Evolutionary conservation across 1,140 invertebrate species (phyloP).

Genomic region (Drosophila nannoptera): DNA sequence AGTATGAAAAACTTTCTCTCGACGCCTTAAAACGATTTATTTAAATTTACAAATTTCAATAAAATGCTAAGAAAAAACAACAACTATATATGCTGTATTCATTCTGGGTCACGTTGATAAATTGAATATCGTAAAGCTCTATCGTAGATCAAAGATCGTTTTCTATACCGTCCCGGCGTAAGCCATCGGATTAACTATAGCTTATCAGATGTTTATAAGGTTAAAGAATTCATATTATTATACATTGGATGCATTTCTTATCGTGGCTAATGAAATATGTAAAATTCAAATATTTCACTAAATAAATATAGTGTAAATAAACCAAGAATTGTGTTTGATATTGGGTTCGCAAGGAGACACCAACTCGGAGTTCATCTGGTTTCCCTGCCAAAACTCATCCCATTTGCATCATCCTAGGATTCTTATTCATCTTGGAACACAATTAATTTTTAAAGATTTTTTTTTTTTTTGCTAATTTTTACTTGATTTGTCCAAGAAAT

Average conservation of each 20-base stretch:
- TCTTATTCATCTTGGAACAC: no score
- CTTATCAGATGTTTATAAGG: background rate
- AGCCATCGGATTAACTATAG: constrained; percentile 1
- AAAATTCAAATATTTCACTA: background rate
- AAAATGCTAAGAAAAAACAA: constrained; percentile 56
- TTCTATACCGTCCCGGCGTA: background rate
- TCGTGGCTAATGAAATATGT: background rate
- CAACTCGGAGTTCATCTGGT: no score
- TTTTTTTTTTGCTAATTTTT: no score
- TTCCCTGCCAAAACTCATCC: no score
- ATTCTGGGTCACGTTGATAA: background rate
- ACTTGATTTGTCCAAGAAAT: no score
- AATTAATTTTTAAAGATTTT: no score
- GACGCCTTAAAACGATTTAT: constrained; percentile 69
- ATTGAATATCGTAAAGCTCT: background rate
- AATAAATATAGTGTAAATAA: background rate
- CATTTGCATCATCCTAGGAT: no score
- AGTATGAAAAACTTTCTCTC: constrained; percentile 60
- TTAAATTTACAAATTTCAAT: constrained; percentile 71
- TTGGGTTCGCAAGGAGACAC: background rate
- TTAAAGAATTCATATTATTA: background rate
- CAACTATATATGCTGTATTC: background rate
- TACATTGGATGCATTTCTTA: constrained; percentile 2
- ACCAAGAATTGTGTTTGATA: background rate
- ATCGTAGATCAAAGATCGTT: background rate